phyloP scores from a whole-genome alignment of 2,888 invertebrate species.

The Ectemnius lituratus region DNA sequence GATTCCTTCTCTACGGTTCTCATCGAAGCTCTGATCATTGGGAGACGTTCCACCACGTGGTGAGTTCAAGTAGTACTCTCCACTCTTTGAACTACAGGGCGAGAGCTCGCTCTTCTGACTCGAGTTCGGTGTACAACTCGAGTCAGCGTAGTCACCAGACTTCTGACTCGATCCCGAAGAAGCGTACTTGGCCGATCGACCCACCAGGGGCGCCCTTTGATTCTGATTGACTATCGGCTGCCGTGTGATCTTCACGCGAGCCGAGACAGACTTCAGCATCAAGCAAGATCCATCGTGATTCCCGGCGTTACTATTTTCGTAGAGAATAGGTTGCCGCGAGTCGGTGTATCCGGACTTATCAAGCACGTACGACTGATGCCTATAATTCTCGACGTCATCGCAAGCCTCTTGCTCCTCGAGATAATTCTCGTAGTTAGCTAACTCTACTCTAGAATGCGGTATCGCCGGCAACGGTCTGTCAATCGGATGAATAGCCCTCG shows the following conservation, averaged over 20 bases:
- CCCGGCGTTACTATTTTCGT: slow-evolving; percentile 21
- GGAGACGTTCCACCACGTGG: slow-evolving; percentile 66
- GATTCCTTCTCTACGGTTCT: slow-evolving; percentile 55
- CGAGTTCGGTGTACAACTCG: slow-evolving; percentile 73
- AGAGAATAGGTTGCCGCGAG: background rate
- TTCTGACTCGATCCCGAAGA: slow-evolving; percentile 73
- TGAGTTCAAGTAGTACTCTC: slow-evolving; percentile 71
- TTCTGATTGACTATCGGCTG: slow-evolving; percentile 66
- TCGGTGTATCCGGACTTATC: slow-evolving; percentile 29
- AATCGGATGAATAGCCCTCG: slow-evolving; percentile 70
- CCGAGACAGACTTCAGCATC: slow-evolving; percentile 66
- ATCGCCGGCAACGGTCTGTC: slow-evolving; percentile 74
- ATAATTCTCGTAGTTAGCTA: slow-evolving; percentile 66
- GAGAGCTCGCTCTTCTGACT: slow-evolving; percentile 75
- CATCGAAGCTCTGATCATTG: slow-evolving; percentile 43
- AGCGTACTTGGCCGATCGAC: slow-evolving; percentile 64
- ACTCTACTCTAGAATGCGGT: slow-evolving; percentile 66
- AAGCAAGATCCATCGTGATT: slow-evolving; percentile 13
- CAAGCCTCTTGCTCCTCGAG: slow-evolving; percentile 43
- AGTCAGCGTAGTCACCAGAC: slow-evolving; percentile 73
- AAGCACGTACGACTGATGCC: slow-evolving; percentile 43
- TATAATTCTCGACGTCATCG: background rate
- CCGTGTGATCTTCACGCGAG: slow-evolving; percentile 68
- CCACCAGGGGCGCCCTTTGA: slow-evolving; percentile 58
- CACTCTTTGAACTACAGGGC: slow-evolving; percentile 73